Conservation (phyloP, 2,113 vertebrate species). For the Pituophis catenifer region DNA sequence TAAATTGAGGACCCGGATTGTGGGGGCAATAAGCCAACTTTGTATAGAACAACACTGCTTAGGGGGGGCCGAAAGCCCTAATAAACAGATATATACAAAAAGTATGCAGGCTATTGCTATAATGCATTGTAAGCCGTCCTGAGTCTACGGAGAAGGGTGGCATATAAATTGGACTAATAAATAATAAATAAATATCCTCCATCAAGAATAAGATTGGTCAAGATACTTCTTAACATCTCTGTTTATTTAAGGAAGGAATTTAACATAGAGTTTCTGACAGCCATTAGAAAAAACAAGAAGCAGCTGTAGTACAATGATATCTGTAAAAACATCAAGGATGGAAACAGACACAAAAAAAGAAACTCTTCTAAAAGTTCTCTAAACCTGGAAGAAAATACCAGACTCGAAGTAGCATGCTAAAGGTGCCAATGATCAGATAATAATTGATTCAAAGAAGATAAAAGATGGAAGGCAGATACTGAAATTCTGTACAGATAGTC, state of each 20-base stretch:
- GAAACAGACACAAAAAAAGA: not conserved
- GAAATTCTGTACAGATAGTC: not conserved
- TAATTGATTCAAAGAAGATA: not conserved
- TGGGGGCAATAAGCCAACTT: too few species aligned
- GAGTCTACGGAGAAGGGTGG: too few species aligned
- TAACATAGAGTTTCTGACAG: not conserved
- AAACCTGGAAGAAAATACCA: not conserved
- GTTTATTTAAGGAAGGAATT: not conserved
- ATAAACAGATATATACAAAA: too few species aligned
- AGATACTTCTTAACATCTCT: not conserved
- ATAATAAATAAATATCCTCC: not conserved
- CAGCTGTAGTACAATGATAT: not conserved
- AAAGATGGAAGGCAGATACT: not conserved
- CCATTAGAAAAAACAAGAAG: not conserved
- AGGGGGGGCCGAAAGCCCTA: too few species aligned
- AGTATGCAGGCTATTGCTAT: too few species aligned
- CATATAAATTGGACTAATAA: too few species aligned
- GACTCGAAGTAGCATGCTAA: not conserved
- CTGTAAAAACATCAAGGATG: not conserved
- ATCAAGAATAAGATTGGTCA: not conserved
- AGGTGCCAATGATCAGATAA: not conserved
- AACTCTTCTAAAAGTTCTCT: not conserved
- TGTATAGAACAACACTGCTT: too few species aligned
- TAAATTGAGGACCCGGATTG: too few species aligned
- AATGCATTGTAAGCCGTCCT: too few species aligned